Percentiles rank a stretch among this genome's conserved stretches.
Evolutionary conservation across 2,113 vertebrate genomes (phyloP).

Genomic region (Camelus dromedarius): DNA sequence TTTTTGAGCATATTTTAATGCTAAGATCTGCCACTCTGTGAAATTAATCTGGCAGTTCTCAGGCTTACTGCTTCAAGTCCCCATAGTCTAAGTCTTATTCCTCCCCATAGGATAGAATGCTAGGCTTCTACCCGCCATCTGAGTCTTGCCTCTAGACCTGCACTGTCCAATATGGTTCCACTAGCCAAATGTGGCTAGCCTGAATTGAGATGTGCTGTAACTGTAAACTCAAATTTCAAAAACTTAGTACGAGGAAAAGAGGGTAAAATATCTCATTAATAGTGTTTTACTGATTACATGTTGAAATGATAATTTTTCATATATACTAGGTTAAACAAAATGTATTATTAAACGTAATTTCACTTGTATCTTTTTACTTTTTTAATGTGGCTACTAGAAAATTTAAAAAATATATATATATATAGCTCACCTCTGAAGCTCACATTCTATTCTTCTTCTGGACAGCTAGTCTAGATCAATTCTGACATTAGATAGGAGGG

Average conservation of each 20-base stretch:
- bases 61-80: background rate
- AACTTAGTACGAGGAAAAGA: background rate
- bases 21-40: background rate
- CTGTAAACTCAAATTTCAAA: conserved; percentile 14
- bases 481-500: background rate
- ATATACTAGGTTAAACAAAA: background rate
- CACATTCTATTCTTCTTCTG: background rate
- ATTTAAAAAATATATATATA: background rate
- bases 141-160: background rate
- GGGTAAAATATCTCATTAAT: background rate
- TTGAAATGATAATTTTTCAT: background rate
- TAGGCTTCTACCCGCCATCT: background rate
- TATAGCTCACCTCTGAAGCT: background rate
- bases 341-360: no score
- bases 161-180: background rate
- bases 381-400: background rate
- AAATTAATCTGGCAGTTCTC: background rate
- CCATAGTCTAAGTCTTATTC: background rate
- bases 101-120: background rate
- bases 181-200: background rate
- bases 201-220: background rate
- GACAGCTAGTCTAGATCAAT: background rate
- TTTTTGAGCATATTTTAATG: background rate
- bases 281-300: background rate
- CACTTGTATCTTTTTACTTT: no score